Percentiles rank a stretch among this genome's conserved stretches.
Conservation (phyloP, 2,797 vertebrate species). For the Scolopax bukidnonensis region DNA sequence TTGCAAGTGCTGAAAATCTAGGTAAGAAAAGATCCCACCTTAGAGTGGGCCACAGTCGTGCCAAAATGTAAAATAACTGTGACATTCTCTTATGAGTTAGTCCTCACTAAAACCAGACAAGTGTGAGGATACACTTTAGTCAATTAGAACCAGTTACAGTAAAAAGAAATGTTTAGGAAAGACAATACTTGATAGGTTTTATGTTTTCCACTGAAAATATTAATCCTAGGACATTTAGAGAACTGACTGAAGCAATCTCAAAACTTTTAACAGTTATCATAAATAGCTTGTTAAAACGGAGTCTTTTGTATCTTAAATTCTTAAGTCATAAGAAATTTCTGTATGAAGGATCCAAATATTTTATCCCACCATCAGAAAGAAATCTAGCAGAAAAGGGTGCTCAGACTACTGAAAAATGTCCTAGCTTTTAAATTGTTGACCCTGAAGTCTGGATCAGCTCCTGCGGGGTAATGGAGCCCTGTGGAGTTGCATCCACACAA, state of each 20-base stretch:
- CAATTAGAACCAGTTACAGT: neutral
- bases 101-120: neutral
- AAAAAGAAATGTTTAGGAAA: neutral
- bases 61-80: neutral
- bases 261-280: neutral
- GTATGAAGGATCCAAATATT: neutral
- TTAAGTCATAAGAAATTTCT: fast-evolving
- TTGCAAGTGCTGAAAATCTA: neutral
- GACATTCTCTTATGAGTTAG: neutral
- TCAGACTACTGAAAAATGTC: neutral
- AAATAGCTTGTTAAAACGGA: neutral
- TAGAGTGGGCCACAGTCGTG: neutral
- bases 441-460: neutral
- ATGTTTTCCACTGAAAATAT: neutral
- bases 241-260: neutral
- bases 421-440: neutral
- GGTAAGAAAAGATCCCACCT: neutral
- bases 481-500: neutral
- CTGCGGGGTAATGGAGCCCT: neutral
- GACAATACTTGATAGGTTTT: neutral
- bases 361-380: neutral
- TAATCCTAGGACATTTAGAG: neutral
- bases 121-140: neutral
- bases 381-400: neutral
- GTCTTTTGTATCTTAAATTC: neutral